Percentiles rank a stretch among this genome's conserved stretches.
These are phyloP conservation scores for Mustela nigripes DNA, from an alignment of 2,113 vertebrate genomes.

Conservation along the genomic window DNA sequence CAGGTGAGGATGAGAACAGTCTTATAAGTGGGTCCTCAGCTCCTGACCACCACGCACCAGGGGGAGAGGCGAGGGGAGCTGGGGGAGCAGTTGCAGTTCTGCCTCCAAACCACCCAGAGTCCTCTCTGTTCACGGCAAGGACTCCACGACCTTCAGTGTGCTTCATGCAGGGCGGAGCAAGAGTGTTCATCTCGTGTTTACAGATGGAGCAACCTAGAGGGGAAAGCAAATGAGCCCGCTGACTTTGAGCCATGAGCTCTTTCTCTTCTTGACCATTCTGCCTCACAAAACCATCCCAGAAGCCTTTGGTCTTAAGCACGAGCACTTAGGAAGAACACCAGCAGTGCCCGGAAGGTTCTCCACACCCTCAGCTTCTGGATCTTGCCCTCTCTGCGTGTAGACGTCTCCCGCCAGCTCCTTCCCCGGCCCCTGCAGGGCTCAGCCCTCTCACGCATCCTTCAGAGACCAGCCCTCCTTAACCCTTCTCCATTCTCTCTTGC, in stretches of 20 bases:
- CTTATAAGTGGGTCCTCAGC: background rate
- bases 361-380: no score
- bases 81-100: background rate
- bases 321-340: background rate
- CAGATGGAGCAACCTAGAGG: background rate
- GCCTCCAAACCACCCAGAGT: background rate
- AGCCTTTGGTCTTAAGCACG: background rate
- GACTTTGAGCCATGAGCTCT: background rate
- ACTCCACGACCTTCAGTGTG: background rate
- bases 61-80: background rate
- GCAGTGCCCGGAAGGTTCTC: background rate
- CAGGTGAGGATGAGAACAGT: background rate
- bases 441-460: fast-evolving
- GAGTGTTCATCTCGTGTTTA: background rate
- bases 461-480: background rate
- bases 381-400: background rate
- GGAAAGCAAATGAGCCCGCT: background rate
- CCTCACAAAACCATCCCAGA: background rate
- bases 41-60: background rate
- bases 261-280: background rate
- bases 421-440: no score
- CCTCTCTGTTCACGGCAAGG: background rate
- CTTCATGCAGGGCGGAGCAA: background rate
- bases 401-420: background rate
- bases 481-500: background rate